Evolutionary conservation across 2,888 invertebrate species (phyloP), one percentile per base, ranked within the genome.

Genomic region (Pandemis heparana): DNA sequence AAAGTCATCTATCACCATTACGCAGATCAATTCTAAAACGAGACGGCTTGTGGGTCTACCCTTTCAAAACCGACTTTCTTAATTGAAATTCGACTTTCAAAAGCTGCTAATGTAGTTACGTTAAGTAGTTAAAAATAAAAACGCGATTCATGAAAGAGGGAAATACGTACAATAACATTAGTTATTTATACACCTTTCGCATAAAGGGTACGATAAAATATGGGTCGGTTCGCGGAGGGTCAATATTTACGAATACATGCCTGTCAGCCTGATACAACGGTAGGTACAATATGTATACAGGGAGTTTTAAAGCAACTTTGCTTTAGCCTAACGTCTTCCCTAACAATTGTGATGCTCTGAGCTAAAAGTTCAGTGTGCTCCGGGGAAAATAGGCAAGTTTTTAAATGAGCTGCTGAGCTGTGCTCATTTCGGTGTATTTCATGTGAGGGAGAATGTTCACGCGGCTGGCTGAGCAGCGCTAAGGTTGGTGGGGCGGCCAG

Each of bases 1-100:
- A 73, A 73, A n/a, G 68, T 51, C 51, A 69, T 74, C 64, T 74
- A 70, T 69, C 51, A 65, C 43, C 51, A 64, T 74, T 70, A 65
- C 64, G 56, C 14, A n/a, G 56, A 73, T 39, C 59, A 51, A 51
- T 41, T 48, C 60, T 43, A 59, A 59, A 64, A 69, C 59, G 51
- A 51, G 61, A 32, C n/a, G n/a, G 39, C 32, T 62, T 38, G 23
- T 18, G 60, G 43, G 7, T 56, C 41, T 39, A 72, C 12, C 56
- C 62, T 62, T 68, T 59, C 68, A 68, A 32, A 14, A 38, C 9
- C 6, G 56, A 48, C 10, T 59, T 43, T 18, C 18, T 18, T 43
- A 43, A 63, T 63, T 63, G 43, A 64, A 64, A 14, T 48, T 46
- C 23, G 14, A n/a, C 48, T 39, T 67, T 38, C 48, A 51, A 65